Percentiles rank a stretch among this genome's conserved stretches.
Evolutionary conservation across 53 echinoderm and acorn worm genomes (phyloP).

Genomic region (Luidia sarsii): DNA sequence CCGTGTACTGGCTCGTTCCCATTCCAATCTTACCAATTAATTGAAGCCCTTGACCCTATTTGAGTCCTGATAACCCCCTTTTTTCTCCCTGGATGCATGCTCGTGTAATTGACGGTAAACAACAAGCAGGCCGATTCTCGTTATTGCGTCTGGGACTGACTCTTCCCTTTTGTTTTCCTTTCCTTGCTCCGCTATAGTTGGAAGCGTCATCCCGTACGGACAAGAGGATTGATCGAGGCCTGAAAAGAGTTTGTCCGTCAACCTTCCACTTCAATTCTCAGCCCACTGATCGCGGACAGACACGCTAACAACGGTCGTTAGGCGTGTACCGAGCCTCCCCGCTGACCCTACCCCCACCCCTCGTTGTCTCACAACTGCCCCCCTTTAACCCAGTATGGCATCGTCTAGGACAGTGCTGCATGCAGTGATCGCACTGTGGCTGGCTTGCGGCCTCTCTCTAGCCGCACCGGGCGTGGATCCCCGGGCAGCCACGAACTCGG

Average conservation of each 20-base stretch:
- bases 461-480: slow-evolving; percentile 38
- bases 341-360: slow-evolving; percentile 23
- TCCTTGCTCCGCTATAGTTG: slow-evolving; percentile 13
- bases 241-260: no score
- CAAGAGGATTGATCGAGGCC: not conserved
- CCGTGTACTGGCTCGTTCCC: no score
- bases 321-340: no score
- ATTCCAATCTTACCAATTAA: no score
- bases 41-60: no score
- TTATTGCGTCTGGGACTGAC: no score
- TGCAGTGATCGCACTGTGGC: not conserved
- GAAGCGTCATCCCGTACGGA: no score
- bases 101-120: slow-evolving; percentile 10
- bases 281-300: no score
- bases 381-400: slow-evolving; percentile 10
- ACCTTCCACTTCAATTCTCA: no score
- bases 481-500: slow-evolving; percentile 2
- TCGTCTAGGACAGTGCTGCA: not conserved
- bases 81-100: no score
- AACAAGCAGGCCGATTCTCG: not conserved
- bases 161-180: not conserved
- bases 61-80: no score
- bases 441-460: slow-evolving; percentile 19
- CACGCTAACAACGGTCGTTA: no score
- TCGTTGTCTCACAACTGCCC: slow-evolving; percentile 6